Evolutionary conservation across 1,140 invertebrate species (phyloP).

Genomic region (Pachyrhynchus sulphureomaculatus): DNA sequence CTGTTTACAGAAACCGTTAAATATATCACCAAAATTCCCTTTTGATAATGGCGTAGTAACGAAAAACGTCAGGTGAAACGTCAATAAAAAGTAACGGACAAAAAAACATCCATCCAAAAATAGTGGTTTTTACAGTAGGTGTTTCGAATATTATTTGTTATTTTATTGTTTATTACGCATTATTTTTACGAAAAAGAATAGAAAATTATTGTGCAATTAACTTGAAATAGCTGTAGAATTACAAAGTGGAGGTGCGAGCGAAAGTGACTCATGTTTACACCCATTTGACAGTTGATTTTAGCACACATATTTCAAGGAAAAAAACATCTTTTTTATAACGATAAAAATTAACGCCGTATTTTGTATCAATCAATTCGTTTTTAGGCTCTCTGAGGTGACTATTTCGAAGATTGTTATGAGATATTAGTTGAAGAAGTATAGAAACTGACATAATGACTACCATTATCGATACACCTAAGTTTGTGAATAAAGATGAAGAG

Average conservation of each 20-base stretch:
- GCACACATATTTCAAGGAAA: slow-evolving; percentile 1
- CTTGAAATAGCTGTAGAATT: background rate
- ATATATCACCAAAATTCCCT: background rate
- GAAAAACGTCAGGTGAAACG: slow-evolving; percentile 11
- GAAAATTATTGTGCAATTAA: background rate
- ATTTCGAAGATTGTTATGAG: slow-evolving; percentile 1
- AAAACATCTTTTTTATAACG: slow-evolving; percentile 15
- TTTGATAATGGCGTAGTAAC: slow-evolving; percentile 5
- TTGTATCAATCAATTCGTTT: background rate
- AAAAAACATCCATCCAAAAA: background rate
- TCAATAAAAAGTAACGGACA: slow-evolving; percentile 9
- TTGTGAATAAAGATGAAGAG: slow-evolving; percentile 61
- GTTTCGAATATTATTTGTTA: background rate
- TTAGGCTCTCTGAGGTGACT: background rate
- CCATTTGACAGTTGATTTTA: slow-evolving; percentile 22
- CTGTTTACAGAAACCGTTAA: background rate
- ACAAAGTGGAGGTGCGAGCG: slow-evolving; percentile 8
- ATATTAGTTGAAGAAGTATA: slow-evolving; percentile 20
- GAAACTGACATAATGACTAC: slow-evolving; percentile 36
- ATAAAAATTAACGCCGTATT: background rate
- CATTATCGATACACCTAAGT: slow-evolving; percentile 52
- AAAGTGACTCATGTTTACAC: slow-evolving; percentile 38
- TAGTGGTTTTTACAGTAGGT: background rate
- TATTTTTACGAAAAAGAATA: background rate
- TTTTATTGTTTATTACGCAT: background rate